phyloP scores from a whole-genome alignment of 2,888 invertebrate species.

The Chorisops tibialis region DNA sequence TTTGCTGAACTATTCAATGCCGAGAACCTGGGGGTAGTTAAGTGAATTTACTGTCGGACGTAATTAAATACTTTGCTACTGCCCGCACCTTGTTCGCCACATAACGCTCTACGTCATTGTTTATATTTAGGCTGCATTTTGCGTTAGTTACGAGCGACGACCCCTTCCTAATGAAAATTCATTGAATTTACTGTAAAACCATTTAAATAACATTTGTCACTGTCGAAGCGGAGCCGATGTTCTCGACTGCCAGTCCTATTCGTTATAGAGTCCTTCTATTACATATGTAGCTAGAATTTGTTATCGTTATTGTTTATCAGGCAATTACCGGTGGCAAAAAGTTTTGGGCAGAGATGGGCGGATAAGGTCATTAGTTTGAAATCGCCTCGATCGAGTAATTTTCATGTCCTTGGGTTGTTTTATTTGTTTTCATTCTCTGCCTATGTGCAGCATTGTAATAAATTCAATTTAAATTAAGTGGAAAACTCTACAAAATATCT shows the following conservation, averaged over 20 bases:
- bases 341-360: not conserved
- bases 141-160: conserved; percentile 14
- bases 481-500: too few relatives aligned
- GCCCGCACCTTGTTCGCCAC: not conserved
- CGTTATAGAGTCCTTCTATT: conserved; percentile 8
- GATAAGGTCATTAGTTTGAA: conserved; percentile 4
- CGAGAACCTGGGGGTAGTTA: not conserved
- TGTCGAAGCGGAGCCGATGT: conserved; percentile 21
- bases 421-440: not conserved
- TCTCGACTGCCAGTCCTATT: not conserved
- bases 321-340: conserved; percentile 3
- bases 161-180: conserved; percentile 30
- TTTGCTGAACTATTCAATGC: not conserved
- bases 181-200: conserved; percentile 31
- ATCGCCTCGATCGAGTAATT: conserved; percentile 1
- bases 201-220: conserved; percentile 32
- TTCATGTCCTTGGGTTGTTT: not conserved
- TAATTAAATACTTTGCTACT: conserved; percentile 25
- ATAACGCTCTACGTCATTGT: not conserved
- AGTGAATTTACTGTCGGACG: conserved; percentile 28
- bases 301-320: conserved; percentile 29
- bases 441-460: too few relatives aligned
- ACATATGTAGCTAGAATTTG: conserved; percentile 21
- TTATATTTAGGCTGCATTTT: not conserved
- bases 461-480: too few relatives aligned